Conservation (phyloP, 1,140 invertebrate genomes). For the Danaus melanippus region DNA sequence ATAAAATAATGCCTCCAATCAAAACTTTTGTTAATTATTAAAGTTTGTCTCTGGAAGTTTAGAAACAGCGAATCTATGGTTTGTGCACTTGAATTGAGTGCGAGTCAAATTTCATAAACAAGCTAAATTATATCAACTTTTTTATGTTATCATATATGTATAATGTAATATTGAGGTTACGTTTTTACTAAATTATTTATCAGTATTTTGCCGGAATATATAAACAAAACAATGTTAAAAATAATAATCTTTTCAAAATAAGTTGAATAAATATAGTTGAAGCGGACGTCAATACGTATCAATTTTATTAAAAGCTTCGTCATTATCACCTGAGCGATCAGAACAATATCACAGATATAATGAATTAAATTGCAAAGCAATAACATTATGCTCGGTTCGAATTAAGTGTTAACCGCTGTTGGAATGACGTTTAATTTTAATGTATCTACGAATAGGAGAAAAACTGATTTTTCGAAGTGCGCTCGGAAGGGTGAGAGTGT, state of each 20-base stretch:
- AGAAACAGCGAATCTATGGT: too few relatives aligned
- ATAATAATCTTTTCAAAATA: constrained; percentile 14
- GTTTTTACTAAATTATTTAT: too few relatives aligned
- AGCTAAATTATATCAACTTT: too few relatives aligned
- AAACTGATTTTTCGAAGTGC: constrained; percentile 59
- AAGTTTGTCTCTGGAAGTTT: too few relatives aligned
- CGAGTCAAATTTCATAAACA: too few relatives aligned
- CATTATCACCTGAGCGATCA: constrained; percentile 53
- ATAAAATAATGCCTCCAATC: too few relatives aligned
- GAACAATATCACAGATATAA: constrained; percentile 58
- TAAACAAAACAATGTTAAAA: background rate
- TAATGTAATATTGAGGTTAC: too few relatives aligned
- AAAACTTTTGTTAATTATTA: too few relatives aligned
- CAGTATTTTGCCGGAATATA: too few relatives aligned
- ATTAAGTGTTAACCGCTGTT: constrained; percentile 63
- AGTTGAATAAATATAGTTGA: constrained; percentile 14
- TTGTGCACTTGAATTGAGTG: too few relatives aligned
- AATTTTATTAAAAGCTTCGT: constrained; percentile 62
- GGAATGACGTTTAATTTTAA: constrained; percentile 68
- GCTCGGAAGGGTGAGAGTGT: constrained; percentile 36
- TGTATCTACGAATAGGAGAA: constrained; percentile 55
- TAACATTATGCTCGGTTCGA: constrained; percentile 58
- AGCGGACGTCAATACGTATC: constrained; percentile 40
- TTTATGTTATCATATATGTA: too few relatives aligned
- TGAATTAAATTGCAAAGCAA: constrained; percentile 64